phyloP scores from a whole-genome alignment of 2,113 vertebrate species.

The Siniperca chuatsi region DNA sequence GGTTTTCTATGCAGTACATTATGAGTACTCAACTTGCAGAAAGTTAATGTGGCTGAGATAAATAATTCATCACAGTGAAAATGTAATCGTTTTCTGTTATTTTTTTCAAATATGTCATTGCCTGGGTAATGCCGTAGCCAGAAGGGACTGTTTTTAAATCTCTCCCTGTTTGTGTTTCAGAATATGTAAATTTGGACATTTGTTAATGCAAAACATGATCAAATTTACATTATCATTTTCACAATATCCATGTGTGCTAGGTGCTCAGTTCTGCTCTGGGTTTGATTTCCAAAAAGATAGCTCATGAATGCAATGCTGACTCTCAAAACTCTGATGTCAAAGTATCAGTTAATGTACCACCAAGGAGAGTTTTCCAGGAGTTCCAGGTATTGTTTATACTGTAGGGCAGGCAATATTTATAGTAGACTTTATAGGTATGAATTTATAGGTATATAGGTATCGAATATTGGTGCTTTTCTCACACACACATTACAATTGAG shows the following conservation, averaged over 20 bases:
- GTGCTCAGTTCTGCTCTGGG: neutral
- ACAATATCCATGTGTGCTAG: conserved; percentile 8
- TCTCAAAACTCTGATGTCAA: neutral
- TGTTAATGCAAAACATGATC: neutral
- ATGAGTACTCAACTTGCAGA: neutral
- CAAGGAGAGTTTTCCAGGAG: neutral
- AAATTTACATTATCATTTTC: neutral
- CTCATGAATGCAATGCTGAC: neutral
- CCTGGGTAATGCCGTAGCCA: neutral
- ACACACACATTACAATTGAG: neutral
- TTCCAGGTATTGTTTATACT: neutral
- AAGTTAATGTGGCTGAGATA: neutral
- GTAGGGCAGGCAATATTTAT: neutral
- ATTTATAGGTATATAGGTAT: neutral
- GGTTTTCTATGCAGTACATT: neutral
- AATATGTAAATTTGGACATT: neutral
- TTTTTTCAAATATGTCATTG: neutral
- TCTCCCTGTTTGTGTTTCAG: neutral
- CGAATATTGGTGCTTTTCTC: neutral
- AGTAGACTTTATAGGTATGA: neutral
- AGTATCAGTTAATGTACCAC: neutral
- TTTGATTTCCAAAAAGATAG: neutral
- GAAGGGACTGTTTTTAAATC: neutral
- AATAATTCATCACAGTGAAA: neutral
- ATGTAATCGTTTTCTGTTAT: neutral